Conservation (phyloP, 2,888 invertebrate genomes). For the Agonopterix heracliana region DNA sequence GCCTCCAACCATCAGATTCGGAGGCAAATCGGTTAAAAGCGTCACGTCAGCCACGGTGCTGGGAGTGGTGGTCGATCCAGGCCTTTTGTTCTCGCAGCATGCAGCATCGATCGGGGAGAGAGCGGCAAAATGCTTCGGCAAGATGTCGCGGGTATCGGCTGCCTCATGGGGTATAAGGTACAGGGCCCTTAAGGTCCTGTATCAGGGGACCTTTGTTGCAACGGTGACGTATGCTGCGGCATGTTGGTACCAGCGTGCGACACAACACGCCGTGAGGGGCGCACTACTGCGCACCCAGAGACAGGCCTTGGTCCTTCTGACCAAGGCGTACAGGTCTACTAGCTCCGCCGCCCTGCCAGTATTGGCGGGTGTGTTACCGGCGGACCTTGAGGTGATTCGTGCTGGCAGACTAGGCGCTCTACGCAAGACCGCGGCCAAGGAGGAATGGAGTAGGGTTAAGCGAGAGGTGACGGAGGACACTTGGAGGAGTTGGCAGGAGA, state of each 20-base stretch:
- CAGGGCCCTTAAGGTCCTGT: slow-evolving; percentile 10
- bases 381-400: slow-evolving; percentile 13
- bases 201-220: slow-evolving; percentile 15
- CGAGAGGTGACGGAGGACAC: no score
- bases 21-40: not conserved
- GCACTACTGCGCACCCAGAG: slow-evolving; percentile 18
- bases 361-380: slow-evolving; percentile 23
- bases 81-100: slow-evolving; percentile 6
- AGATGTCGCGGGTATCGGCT: slow-evolving; percentile 18
- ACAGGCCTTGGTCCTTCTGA: slow-evolving; percentile 15
- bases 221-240: slow-evolving; percentile 16
- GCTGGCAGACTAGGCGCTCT: no score
- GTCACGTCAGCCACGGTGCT: not conserved
- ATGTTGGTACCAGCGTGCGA: slow-evolving; percentile 10
- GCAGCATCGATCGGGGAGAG: slow-evolving; percentile 8
- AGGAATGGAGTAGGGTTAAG: not conserved
- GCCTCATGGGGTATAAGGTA: slow-evolving; percentile 16
- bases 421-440: slow-evolving; percentile 14
- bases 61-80: not conserved
- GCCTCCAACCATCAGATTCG: not conserved
- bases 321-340: slow-evolving; percentile 24
- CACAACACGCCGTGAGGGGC: slow-evolving; percentile 9
- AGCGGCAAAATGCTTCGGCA: slow-evolving; percentile 11
- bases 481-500: slow-evolving; percentile 7
- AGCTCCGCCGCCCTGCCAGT: slow-evolving; percentile 23